Conservation (phyloP, 2,113 vertebrate species). For the Origma solitaria region DNA sequence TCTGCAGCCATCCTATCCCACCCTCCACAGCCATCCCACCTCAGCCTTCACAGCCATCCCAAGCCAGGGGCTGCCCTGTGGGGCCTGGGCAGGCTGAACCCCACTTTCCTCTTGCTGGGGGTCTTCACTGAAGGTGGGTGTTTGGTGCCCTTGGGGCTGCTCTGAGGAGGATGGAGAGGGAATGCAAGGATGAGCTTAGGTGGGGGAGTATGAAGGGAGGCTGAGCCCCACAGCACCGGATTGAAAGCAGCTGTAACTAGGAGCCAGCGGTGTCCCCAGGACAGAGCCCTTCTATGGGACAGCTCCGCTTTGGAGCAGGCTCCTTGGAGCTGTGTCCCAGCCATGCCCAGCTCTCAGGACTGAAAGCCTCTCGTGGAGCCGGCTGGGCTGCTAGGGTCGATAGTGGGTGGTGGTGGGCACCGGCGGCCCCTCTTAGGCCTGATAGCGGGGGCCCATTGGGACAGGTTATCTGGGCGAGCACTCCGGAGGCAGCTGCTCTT, state of each 20-base stretch:
- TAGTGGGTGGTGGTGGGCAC: not conserved
- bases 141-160: not conserved
- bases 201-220: rapidly evolving
- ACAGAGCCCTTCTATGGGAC: not conserved
- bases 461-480: rapidly evolving
- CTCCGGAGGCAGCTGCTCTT: not conserved
- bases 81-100: not conserved
- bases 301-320: not conserved
- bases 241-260: not conserved
- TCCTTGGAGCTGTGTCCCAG: not conserved
- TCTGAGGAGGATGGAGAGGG: not conserved
- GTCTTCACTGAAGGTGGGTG: not conserved
- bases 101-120: too few relatives aligned
- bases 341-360: not conserved
- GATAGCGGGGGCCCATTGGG: rapidly evolving
- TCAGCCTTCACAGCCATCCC: rapidly evolving
- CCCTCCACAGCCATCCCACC: too few relatives aligned
- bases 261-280: rapidly evolving
- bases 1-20: not conserved
- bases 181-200: not conserved
- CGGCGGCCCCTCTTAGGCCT: rapidly evolving
- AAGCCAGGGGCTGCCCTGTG: not conserved
- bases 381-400: rapidly evolving
- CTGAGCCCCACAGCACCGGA: not conserved
- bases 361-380: not conserved